Base-by-base conservation (phyloP, 2,888 invertebrate genomes). In the Lasioglossum figueresi region DNA sequence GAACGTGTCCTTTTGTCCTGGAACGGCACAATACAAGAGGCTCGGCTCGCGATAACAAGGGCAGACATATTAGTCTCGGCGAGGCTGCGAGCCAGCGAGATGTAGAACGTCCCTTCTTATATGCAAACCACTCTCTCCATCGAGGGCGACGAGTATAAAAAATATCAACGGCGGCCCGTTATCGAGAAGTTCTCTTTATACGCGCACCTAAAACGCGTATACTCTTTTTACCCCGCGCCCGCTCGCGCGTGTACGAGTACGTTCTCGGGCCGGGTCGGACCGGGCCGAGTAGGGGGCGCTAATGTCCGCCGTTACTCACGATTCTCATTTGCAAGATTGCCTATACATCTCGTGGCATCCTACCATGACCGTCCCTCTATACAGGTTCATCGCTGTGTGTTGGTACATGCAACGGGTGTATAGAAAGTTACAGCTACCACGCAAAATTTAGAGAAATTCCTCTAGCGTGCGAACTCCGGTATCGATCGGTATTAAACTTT, bases 311-410 rank as follows among this genome's bases (percentile, higher is more conserved):
- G 94, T 94, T 94, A 94, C 92, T 94, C 94, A 93, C 93, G 94
- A 93, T 94, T 94, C 94, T 94, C 94, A 94, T 94, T 94, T 94
- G 93, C 94, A 94, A 94, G 94, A 94, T 94, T 94, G 94, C 94
- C 94, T 94, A 94, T 94, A 94, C 92, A 92, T 94, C 94, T 93
- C 92, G 91, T 72, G 83, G 86, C 87, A 88, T 88, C 90, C 87
- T 89, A 91, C 88, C 91, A 90, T 80, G 86, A 85, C 84, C 89
- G 91, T 91, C 85, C 88, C 88, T 89, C 89, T 78, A 88, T 89
- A 91, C 84, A 78, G 79, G 87, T 85, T 85, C 87, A 87, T 85
- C 86, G 70, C 10, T 52, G 68, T 76, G 85, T 85, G 80, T 78
- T 68, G 70, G 83, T 87, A 80, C 79, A 73, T 83, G 75, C 88